Evolutionary conservation across 2,797 vertebrate species (phyloP).

Genomic region (Meriones psammophilus): DNA sequence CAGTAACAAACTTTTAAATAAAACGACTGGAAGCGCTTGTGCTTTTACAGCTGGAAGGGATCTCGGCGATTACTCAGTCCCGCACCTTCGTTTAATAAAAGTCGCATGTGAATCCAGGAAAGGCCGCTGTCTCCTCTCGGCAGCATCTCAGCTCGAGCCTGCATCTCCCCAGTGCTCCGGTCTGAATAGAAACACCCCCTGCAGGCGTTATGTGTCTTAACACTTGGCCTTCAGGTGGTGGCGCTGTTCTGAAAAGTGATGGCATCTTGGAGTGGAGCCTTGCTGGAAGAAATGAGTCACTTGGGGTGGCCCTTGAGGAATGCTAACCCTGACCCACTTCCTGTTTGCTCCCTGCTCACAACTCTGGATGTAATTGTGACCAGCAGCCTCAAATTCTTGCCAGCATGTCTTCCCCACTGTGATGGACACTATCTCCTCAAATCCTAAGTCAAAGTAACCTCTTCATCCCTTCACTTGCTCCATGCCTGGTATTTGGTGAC

Average conservation of each 20-base stretch:
- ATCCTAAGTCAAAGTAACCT: neutral
- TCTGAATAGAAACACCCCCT: neutral
- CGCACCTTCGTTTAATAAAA: constrained; percentile 42
- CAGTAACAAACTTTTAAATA: constrained; percentile 49
- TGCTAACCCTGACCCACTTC: neutral
- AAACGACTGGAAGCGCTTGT: constrained; percentile 26
- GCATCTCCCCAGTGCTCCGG: neutral
- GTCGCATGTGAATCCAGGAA: neutral
- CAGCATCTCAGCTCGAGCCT: neutral
- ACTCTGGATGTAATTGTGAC: neutral
- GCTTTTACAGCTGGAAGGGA: constrained; percentile 43
- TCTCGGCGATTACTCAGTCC: constrained; percentile 27
- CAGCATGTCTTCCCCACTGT: neutral
- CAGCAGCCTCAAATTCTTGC: neutral
- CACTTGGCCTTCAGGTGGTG: neutral
- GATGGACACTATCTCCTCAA: neutral
- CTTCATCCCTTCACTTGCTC: neutral
- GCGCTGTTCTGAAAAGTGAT: neutral
- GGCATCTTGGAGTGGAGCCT: neutral
- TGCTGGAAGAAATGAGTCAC: neutral
- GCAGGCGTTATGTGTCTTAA: neutral
- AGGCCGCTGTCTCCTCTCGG: neutral
- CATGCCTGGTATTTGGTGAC: neutral
- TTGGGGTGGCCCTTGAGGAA: neutral
- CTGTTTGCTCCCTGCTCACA: neutral